Evolutionary conservation across 2,888 invertebrate species (phyloP), one percentile per base, ranked within the genome.

Genomic region (Ceramica pisi): DNA sequence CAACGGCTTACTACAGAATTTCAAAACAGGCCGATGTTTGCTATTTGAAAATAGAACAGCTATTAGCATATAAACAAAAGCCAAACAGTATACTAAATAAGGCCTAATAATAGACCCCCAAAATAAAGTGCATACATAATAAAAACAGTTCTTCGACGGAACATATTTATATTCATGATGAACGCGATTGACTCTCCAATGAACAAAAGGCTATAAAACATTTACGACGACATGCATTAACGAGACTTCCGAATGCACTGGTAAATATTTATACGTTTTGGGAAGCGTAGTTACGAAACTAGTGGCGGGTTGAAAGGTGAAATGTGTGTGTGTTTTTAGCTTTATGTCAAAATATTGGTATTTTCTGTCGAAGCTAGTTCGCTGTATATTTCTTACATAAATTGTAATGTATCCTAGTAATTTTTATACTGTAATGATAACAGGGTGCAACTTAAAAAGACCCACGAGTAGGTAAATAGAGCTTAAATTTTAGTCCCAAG

Each of bases 171-270:
- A 86, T 86, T 83, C 77, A 85, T 86, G 82, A 81, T 74, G 41
- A 63, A 67, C 82, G 35, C 76, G 63, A 85, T 83, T 82, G 78
- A 84, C 83, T 81, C 77, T 82, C 50, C 59, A 31, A 61, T 71
- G 81, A 63, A 90, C 88, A 87, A 89, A 89, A 88, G 83, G 80
- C 81, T 78, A 87, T 89, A 81, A 91, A 91, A 90, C 88, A 91
- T 89, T 89, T 80, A 92, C 88, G 85, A 78, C 80, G 67, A 85
- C 86, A 84, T 90, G 86, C 88, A 91, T 92, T 91, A 90, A 89
- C 88, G 84, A 83, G 86, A 89, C 87, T 84, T 88, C 83, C 80
- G 71, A 87, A 90, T 88, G 87, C 87, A 84, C 75, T 88, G 81
- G 86, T 90, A 86, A 91, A 91, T 92, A 91, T 91, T 90, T 87